Conservation (phyloP, 1,140 invertebrate genomes). For the Zophobas morio region DNA sequence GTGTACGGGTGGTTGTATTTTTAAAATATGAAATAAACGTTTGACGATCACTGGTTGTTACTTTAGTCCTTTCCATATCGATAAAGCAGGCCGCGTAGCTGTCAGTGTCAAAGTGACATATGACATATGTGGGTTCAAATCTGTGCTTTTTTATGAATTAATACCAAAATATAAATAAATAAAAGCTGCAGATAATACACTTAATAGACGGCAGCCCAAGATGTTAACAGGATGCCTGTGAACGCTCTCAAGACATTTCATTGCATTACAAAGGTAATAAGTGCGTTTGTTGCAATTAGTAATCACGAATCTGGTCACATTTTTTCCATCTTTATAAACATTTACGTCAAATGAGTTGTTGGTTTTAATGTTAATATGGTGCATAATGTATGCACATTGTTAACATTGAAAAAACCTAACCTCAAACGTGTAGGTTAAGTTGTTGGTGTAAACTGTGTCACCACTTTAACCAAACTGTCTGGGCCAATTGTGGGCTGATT, state of each 20-base stretch:
- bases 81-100: background rate
- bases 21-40: background rate
- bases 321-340: constrained; percentile 15
- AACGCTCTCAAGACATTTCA: background rate
- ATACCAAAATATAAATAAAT: constrained; percentile 35
- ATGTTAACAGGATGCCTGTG: background rate
- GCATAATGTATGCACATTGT: constrained; percentile 1
- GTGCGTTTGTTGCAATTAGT: background rate
- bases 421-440: background rate
- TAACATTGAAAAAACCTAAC: background rate
- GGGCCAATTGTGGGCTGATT: background rate
- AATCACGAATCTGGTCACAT: constrained; percentile 27
- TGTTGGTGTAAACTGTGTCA: constrained; percentile 2
- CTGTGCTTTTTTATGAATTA: constrained; percentile 42
- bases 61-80: background rate
- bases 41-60: constrained; percentile 13
- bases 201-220: background rate
- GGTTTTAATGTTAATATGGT: constrained; percentile 28
- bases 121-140: constrained; percentile 44
- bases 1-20: constrained; percentile 29
- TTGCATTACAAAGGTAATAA: constrained; percentile 3
- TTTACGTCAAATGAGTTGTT: constrained; percentile 49
- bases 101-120: constrained; percentile 43
- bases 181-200: background rate
- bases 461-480: background rate